Conservation (phyloP, 2,888 invertebrate species). For the Drosophila rubida region DNA sequence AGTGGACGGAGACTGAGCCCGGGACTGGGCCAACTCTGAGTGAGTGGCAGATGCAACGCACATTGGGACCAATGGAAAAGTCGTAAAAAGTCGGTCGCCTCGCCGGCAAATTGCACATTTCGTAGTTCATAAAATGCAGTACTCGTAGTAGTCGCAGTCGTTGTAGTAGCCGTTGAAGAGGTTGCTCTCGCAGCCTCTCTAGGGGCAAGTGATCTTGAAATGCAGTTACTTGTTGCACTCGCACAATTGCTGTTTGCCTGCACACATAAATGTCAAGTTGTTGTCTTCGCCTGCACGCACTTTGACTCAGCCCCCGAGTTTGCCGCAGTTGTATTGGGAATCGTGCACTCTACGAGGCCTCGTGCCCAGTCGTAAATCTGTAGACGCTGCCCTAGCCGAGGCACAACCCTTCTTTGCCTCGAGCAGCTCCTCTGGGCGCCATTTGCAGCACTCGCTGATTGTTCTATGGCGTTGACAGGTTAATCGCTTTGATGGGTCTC, state of each 20-base stretch:
- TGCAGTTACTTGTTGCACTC: constrained; percentile 19
- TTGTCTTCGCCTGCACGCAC: constrained; percentile 73
- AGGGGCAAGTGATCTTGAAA: constrained; percentile 71
- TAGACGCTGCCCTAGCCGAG: constrained; percentile 49
- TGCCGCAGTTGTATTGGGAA: constrained; percentile 34
- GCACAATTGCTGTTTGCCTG: constrained; percentile 63
- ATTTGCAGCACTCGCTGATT: constrained; percentile 64
- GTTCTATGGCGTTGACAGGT: constrained; percentile 76
- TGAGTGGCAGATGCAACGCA: constrained; percentile 67
- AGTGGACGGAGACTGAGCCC: constrained; percentile 58
- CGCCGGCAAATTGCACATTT: constrained; percentile 75
- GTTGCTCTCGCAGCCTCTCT: constrained; percentile 26
- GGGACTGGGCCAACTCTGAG: constrained; percentile 55
- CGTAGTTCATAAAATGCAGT: constrained; percentile 74
- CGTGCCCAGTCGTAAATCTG: constrained; percentile 70
- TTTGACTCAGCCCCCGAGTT: constrained; percentile 34
- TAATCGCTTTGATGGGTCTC: constrained; percentile 60
- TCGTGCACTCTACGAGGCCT: not conserved
- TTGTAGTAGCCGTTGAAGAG: constrained; percentile 21
- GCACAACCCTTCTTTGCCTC: constrained; percentile 33
- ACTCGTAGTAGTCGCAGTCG: constrained; percentile 7
- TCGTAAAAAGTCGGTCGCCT: constrained; percentile 59
- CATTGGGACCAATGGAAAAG: constrained; percentile 73
- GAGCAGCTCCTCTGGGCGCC: constrained; percentile 40
- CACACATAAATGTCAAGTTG: constrained; percentile 78